Conservation (phyloP, 2,113 vertebrate species). For the Saccopteryx leptura region DNA sequence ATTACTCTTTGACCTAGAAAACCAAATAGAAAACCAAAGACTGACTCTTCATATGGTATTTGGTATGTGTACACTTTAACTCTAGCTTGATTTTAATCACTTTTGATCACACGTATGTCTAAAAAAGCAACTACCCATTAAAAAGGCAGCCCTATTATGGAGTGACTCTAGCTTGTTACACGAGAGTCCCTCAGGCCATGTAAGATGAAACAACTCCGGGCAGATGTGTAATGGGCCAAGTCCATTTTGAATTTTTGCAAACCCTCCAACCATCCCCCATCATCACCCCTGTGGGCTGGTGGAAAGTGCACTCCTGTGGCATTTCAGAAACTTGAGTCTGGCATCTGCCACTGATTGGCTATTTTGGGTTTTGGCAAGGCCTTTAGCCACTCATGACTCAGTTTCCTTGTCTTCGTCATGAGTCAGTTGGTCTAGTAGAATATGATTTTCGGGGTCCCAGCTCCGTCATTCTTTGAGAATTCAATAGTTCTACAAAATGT, state of each 20-base stretch:
- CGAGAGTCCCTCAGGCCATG: neutral
- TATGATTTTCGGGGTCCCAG: neutral
- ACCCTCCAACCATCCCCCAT: neutral
- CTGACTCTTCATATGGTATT: neutral
- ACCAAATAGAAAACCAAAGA: neutral
- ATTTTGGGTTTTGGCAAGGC: neutral
- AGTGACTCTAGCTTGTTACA: neutral
- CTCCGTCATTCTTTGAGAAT: neutral
- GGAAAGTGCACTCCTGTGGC: neutral
- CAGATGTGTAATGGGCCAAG: slow-evolving; percentile 43
- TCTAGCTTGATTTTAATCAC: neutral
- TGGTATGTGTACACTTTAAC: neutral
- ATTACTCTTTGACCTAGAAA: slow-evolving; percentile 11
- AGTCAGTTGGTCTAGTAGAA: neutral
- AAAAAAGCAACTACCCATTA: neutral
- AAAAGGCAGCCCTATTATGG: neutral
- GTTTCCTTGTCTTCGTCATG: slow-evolving; percentile 11
- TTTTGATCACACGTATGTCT: neutral
- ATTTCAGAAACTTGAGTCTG: slow-evolving; percentile 19
- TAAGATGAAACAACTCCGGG: slow-evolving; percentile 46
- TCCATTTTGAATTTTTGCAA: neutral
- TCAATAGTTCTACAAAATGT: neutral
- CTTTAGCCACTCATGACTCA: slow-evolving; percentile 17
- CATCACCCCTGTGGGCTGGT: neutral
- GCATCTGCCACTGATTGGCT: neutral